A percentile compares a stretch with the other conserved stretches of the same genome.
phyloP scores from a whole-genome alignment of 2,888 invertebrate species.

The Belgica antarctica region DNA sequence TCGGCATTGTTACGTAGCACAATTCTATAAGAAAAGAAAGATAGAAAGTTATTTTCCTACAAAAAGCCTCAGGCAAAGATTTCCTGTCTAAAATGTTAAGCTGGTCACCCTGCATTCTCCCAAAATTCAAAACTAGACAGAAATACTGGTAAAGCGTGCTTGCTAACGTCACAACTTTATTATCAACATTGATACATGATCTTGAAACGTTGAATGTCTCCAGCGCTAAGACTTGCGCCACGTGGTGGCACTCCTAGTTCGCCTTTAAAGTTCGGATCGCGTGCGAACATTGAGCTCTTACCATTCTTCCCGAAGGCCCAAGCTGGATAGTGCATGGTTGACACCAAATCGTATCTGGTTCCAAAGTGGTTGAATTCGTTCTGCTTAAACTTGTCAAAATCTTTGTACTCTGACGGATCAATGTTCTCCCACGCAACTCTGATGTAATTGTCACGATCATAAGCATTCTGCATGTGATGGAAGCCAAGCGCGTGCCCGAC shows the following conservation, averaged over 20 bases:
- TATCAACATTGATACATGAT: conserved; percentile 37
- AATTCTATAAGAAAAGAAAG: too few species aligned
- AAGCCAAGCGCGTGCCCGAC: conserved; percentile 70
- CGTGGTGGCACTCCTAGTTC: background rate
- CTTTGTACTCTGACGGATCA: background rate
- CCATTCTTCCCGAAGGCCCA: conserved; percentile 54
- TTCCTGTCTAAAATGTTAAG: too few species aligned
- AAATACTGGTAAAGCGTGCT: too few species aligned
- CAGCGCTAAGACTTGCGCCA: background rate
- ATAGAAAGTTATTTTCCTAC: too few species aligned
- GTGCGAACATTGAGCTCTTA: conserved; percentile 53
- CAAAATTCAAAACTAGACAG: too few species aligned
- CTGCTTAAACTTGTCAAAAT: background rate
- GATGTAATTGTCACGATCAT: conserved; percentile 65
- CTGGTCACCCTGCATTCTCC: too few species aligned
- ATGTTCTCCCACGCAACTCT: conserved; percentile 51
- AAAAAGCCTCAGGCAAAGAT: too few species aligned
- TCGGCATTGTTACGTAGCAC: too few species aligned
- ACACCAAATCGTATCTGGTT: conserved; percentile 65
- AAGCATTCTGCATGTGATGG: conserved; percentile 70
- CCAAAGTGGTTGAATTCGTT: conserved; percentile 53
- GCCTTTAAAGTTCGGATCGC: background rate
- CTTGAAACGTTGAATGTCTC: conserved; percentile 16
- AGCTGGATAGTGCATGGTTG: conserved; percentile 56
- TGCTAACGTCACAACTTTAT: too few species aligned